A percentile compares a stretch with the other conserved stretches of the same genome.
These are phyloP conservation scores for Caenorhabditis tropicalis DNA, from an alignment of 1,140 invertebrate genomes.

Conservation along the genomic window DNA sequence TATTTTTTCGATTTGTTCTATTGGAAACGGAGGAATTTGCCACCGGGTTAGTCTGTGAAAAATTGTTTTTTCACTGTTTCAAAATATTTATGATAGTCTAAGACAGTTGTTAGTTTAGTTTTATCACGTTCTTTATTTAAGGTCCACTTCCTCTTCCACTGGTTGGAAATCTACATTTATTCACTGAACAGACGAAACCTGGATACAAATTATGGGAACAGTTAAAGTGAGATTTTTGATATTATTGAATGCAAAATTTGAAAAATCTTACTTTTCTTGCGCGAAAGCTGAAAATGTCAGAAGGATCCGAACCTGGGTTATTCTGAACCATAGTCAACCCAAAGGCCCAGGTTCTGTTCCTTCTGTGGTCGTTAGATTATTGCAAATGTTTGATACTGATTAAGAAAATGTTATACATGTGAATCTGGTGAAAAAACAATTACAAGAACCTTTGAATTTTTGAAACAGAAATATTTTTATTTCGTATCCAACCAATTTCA, in stretches of 20 bases:
- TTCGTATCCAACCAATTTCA: not conserved
- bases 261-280: not conserved
- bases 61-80: not conserved
- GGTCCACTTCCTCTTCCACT: not conserved
- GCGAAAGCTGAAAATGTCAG: not conserved
- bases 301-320: no score
- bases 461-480: not conserved
- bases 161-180: not conserved
- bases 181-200: not conserved
- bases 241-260: no score
- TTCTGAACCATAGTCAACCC: no score
- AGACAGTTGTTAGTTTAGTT: not conserved
- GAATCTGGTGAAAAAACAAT: no score
- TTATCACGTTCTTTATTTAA: not conserved
- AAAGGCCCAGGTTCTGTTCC: no score
- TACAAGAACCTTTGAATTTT: not conserved
- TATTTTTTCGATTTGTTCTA: not conserved
- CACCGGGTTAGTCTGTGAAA: not conserved
- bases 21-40: slow-evolving; percentile 1
- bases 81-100: not conserved
- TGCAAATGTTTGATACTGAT: no score
- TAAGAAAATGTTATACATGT: no score
- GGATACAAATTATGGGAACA: not conserved
- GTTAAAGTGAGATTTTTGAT: not conserved
- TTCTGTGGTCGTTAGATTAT: no score